A percentile compares a stretch with the other conserved stretches of the same genome.
Conservation (phyloP, 2,888 invertebrate genomes). For the Julus scandinavius region DNA sequence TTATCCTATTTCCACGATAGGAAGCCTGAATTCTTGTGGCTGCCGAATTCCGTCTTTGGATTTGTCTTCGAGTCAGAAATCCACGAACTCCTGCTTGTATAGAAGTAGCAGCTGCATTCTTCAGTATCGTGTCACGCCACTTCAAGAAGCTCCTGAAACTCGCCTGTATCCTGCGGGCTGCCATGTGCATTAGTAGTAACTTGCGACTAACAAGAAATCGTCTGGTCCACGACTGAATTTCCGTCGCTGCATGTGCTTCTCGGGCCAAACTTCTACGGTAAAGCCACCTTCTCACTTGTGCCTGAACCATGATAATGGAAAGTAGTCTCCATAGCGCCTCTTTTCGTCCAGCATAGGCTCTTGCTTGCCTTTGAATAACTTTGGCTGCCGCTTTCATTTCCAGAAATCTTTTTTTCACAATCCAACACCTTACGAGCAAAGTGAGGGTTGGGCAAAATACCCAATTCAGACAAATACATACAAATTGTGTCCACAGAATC, state of each 20-base stretch:
- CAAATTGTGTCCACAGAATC: too few relatives aligned
- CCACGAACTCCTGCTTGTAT: background rate
- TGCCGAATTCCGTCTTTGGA: background rate
- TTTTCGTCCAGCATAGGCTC: background rate
- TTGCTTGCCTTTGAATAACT: background rate
- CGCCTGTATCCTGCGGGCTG: background rate
- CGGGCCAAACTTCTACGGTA: background rate
- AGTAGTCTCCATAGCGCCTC: background rate
- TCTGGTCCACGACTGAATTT: background rate
- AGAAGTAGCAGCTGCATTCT: background rate
- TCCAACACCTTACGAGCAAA: background rate
- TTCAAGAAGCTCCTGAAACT: background rate
- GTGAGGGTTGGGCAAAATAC: too few relatives aligned
- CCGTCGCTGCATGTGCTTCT: background rate
- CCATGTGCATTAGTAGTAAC: background rate
- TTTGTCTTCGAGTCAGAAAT: background rate
- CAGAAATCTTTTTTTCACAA: background rate
- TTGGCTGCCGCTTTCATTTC: background rate
- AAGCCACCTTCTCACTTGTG: background rate
- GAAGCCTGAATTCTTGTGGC: background rate
- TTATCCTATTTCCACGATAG: background rate
- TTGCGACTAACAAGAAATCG: background rate
- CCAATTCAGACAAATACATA: too few relatives aligned
- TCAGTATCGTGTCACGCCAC: background rate
- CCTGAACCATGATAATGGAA: conserved; percentile 14